Percentiles rank a stretch among this genome's conserved stretches.
phyloP scores from a whole-genome alignment of 2,888 invertebrate species.

The Tipula lateralis region DNA sequence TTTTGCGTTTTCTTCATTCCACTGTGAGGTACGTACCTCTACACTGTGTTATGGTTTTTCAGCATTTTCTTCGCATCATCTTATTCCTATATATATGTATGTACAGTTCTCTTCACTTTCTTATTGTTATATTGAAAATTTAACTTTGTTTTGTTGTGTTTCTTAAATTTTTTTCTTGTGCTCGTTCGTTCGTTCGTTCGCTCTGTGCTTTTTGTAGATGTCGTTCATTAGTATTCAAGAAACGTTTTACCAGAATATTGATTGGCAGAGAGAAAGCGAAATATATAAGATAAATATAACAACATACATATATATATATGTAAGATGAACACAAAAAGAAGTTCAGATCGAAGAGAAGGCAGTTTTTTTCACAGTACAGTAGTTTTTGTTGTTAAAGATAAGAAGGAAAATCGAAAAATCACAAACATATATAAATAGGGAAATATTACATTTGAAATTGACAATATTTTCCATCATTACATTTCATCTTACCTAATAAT shows the following conservation, averaged over 20 bases:
- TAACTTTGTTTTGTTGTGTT: not conserved
- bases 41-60: constrained; percentile 12
- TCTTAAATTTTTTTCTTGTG: constrained; percentile 20
- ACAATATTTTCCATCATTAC: not conserved
- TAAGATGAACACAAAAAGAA: not conserved
- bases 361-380: not conserved
- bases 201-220: not conserved
- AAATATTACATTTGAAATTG: not conserved
- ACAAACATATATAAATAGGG: not conserved
- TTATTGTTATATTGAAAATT: constrained; percentile 24
- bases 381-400: not conserved
- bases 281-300: constrained; percentile 3
- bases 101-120: not conserved
- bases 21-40: not conserved
- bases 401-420: constrained; percentile 16
- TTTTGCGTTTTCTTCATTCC: not conserved
- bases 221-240: constrained; percentile 37
- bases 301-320: not conserved
- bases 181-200: not conserved
- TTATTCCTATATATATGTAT: too few species aligned
- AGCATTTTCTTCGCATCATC: not conserved
- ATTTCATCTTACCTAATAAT: not conserved
- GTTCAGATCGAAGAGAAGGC: not conserved
- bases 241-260: constrained; percentile 38
- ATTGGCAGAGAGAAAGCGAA: constrained; percentile 38